Conservation (phyloP, 2,888 invertebrate genomes). For the Melieria crassipennis region DNA sequence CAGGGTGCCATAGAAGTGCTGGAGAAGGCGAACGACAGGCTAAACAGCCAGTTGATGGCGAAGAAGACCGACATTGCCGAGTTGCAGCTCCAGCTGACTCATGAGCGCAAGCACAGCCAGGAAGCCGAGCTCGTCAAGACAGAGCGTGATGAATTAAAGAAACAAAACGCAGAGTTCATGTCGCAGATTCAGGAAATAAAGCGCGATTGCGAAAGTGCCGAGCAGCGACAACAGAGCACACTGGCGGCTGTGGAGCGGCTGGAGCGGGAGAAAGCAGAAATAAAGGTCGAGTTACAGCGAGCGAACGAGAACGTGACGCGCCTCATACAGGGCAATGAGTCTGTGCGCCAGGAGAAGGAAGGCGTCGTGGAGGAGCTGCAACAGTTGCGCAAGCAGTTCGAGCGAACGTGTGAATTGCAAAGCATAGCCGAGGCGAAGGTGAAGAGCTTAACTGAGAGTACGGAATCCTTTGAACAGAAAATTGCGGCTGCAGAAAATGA, state of each 20-base stretch:
- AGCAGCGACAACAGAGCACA: slow-evolving; percentile 38
- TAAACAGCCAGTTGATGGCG: slow-evolving; percentile 33
- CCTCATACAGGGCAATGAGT: slow-evolving; percentile 48
- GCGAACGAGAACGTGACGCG: slow-evolving; percentile 49
- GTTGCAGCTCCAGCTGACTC: slow-evolving; percentile 41
- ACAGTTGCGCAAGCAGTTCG: slow-evolving; percentile 39
- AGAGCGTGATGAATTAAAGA: slow-evolving; percentile 43
- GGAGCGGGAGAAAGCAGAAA: slow-evolving; percentile 37
- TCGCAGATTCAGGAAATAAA: slow-evolving; percentile 38
- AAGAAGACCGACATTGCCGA: slow-evolving; percentile 36
- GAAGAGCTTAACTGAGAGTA: slow-evolving; percentile 42
- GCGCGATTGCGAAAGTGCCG: slow-evolving; percentile 35
- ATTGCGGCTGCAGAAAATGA: slow-evolving; percentile 42
- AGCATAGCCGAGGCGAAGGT: slow-evolving; percentile 40
- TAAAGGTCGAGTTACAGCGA: slow-evolving; percentile 40
- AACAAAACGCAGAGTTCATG: slow-evolving; percentile 43
- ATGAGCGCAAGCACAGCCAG: slow-evolving; percentile 39
- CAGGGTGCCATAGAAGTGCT: slow-evolving; percentile 32
- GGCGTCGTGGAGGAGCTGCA: slow-evolving; percentile 41
- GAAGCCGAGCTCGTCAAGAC: slow-evolving; percentile 44
- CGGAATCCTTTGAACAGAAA: slow-evolving; percentile 44
- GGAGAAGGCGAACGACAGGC: slow-evolving; percentile 31
- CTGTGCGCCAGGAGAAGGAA: slow-evolving; percentile 48
- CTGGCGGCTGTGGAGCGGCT: slow-evolving; percentile 38
- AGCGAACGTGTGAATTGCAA: slow-evolving; percentile 39